phyloP scores from a whole-genome alignment of 2,888 invertebrate genomes.

The Amaurobius ferox region DNA sequence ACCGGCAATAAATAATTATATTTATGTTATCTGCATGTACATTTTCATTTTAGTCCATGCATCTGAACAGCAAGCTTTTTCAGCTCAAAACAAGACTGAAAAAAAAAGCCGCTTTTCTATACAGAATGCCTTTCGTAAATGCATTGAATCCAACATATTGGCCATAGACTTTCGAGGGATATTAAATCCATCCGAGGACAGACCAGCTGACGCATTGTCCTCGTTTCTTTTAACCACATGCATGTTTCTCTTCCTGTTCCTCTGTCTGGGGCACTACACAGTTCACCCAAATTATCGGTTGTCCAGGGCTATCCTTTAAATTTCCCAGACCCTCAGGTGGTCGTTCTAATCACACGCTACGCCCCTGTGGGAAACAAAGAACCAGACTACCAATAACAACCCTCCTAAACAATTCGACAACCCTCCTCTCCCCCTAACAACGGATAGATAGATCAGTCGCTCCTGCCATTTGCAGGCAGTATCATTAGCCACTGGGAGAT shows the following conservation, averaged over 20 bases:
- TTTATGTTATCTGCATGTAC: too few species aligned
- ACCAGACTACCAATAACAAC: conserved; percentile 56
- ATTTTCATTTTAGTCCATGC: too few species aligned
- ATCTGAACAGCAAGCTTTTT: too few species aligned
- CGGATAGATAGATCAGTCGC: conserved; percentile 8
- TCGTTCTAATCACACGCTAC: conserved; percentile 39
- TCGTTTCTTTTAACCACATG: too few species aligned
- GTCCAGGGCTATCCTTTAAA: conserved; percentile 41
- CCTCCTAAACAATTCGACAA: conserved; percentile 38
- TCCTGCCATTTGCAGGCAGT: conserved; percentile 62
- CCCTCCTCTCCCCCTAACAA: neutral
- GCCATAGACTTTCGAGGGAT: too few species aligned
- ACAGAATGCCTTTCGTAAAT: too few species aligned
- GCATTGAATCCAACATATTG: too few species aligned
- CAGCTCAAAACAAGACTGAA: too few species aligned
- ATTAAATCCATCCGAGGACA: too few species aligned
- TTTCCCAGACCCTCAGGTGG: conserved; percentile 26
- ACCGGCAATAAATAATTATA: too few species aligned
- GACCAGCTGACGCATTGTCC: too few species aligned
- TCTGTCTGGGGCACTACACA: neutral
- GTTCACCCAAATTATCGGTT: conserved; percentile 26
- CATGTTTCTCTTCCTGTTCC: neutral
- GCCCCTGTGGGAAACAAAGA: conserved; percentile 60
- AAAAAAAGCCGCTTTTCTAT: too few species aligned
- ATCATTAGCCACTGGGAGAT: conserved; percentile 34